These are phyloP conservation scores for Thalassarche chlororhynchos DNA, from an alignment of 2,113 vertebrate genomes.

Conservation along the genomic window DNA sequence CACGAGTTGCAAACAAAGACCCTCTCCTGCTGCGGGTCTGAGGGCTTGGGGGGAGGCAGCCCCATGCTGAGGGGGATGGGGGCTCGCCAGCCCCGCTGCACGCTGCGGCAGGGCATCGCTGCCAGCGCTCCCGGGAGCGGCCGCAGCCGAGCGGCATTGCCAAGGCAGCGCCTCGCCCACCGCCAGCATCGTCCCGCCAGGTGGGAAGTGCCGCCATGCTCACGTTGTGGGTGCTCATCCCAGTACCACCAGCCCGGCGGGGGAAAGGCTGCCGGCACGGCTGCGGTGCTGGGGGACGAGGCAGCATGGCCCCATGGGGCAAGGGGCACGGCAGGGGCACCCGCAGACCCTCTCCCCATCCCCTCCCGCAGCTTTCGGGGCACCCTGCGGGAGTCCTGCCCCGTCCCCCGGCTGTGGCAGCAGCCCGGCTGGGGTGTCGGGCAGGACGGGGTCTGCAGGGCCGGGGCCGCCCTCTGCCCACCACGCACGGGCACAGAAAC, in stretches of 20 bases:
- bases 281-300: neutral
- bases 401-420: neutral
- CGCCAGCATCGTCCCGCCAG: neutral
- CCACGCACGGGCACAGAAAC: neutral
- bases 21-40: neutral
- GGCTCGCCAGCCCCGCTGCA: neutral
- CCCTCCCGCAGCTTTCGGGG: neutral
- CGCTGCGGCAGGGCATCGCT: neutral
- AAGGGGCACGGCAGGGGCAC: neutral
- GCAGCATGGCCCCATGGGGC: neutral
- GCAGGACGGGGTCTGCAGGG: neutral
- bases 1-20: neutral
- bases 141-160: neutral
- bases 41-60: neutral
- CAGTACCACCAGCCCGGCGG: accelerated
- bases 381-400: too few species aligned
- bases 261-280: neutral
- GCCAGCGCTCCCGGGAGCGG: neutral
- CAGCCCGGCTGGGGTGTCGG: neutral
- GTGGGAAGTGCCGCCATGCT: neutral
- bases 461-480: too few species aligned
- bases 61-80: neutral
- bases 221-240: too few species aligned
- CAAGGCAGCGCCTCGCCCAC: neutral
- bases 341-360: neutral